Base-by-base conservation (phyloP, 2,797 vertebrate genomes). In the Peromyscus melanophrys region DNA sequence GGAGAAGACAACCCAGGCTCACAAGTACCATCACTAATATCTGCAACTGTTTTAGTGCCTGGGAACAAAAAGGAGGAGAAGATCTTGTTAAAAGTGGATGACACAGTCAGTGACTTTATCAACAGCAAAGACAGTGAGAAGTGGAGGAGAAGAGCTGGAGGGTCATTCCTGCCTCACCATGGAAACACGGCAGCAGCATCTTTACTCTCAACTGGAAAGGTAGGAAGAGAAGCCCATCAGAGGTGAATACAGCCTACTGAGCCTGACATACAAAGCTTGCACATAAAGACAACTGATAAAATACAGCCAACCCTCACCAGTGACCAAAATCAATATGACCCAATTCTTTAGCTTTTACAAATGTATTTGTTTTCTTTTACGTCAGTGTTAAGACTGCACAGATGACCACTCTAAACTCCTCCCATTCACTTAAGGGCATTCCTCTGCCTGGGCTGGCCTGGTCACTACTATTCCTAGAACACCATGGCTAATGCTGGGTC, bases 1-100 rank as follows among this genome's bases (percentile, higher is more conserved):
- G 98, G 98, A 95, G 99, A 98, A 55, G 98, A 98, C 23, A 98
- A 98, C 34, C 98, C 98, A 46, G 98, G 96, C 17, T 98, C 99
- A 81, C 99, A 98, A 61, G 97, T 97, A 93, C 99, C 98, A 77
- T 99, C 99, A 2, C 98, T 97, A 86, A 98, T 98, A 84, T 99
- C 98, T 76, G 98, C 92, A 25, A 98, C 98, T 61, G 98, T 97
- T 96, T 99, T 99, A 37, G 99, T 99, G 95, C 99, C 99, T 99
- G 97, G 63, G n/a, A 98, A 77, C 2, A 57, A 96, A 55, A 97
- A 16, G 94, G 34, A 91, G 34, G 73, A 0, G 0, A 88, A 80
- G 87, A 80, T 59, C 43, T 75, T 0, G 1, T 82, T 97, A n/a
- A 96, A 19, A 13, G 40, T 67, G 4, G 52, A 93, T 0, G 1